Percentiles rank a stretch among this genome's conserved stretches.
These are phyloP conservation scores for Tetramorium bicarinatum DNA, from an alignment of 2,888 invertebrate species.

Conservation along the genomic window DNA sequence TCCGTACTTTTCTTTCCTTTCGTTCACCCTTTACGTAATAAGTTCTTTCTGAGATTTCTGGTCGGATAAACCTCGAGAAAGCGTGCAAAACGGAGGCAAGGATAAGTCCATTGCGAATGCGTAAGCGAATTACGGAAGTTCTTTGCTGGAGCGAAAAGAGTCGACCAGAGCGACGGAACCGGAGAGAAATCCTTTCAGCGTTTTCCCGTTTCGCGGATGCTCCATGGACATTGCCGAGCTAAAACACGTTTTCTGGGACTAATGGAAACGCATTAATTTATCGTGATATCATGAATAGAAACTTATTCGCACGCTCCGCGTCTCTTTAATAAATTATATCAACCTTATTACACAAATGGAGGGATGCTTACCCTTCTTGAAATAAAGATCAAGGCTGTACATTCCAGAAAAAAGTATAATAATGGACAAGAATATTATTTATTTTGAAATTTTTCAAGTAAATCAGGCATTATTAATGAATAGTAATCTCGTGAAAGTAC, in stretches of 20 bases:
- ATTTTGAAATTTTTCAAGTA: background rate
- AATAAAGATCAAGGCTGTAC: constrained; percentile 9
- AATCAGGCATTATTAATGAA: background rate
- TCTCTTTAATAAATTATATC: constrained; percentile 20
- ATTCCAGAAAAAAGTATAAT: background rate
- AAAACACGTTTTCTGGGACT: constrained; percentile 57
- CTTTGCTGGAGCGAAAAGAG: constrained; percentile 68
- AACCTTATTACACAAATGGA: constrained; percentile 33
- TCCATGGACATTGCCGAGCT: constrained; percentile 42
- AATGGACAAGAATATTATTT: constrained; percentile 1
- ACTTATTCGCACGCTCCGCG: background rate
- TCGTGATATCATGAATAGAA: constrained; percentile 44
- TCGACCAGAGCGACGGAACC: constrained; percentile 29
- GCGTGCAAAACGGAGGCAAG: constrained; percentile 62
- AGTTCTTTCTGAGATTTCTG: constrained; percentile 61
- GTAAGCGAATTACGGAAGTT: constrained; percentile 82
- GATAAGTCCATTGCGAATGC: constrained; percentile 78
- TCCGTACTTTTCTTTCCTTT: constrained; percentile 15
- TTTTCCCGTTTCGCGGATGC: constrained; percentile 47
- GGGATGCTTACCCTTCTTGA: background rate
- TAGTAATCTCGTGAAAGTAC: background rate
- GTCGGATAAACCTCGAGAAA: constrained; percentile 56
- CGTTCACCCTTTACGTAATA: constrained; percentile 50
- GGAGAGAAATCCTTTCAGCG: constrained; percentile 59
- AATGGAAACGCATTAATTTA: constrained; percentile 64